These are phyloP conservation scores for Phaonia tiefii DNA, from an alignment of 2,888 invertebrate species.

Conservation along the genomic window DNA sequence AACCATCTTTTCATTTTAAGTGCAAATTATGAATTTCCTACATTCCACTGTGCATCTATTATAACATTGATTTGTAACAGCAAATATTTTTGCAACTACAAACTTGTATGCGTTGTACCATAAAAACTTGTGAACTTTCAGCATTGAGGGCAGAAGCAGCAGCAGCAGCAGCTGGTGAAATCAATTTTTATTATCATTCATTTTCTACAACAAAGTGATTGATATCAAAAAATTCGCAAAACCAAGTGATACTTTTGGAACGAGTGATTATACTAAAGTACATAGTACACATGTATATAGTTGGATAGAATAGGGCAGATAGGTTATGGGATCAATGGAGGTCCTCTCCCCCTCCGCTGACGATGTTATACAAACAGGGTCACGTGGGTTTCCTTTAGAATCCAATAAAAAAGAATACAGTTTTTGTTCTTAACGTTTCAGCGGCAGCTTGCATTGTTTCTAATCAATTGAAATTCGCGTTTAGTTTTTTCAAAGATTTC, in stretches of 20 bases:
- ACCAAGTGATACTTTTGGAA: constrained; percentile 4
- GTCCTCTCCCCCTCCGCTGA: too few species aligned
- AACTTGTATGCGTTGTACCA: constrained; percentile 38
- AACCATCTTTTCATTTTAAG: too few species aligned
- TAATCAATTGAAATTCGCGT: not conserved
- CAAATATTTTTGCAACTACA: constrained; percentile 39
- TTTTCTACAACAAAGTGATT: constrained; percentile 31
- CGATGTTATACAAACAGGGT: too few species aligned
- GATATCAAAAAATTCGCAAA: constrained; percentile 4
- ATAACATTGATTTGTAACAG: constrained; percentile 6
- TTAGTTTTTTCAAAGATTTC: not conserved
- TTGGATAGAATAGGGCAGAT: not conserved
- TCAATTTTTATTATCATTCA: constrained; percentile 54
- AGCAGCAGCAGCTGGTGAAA: constrained; percentile 52
- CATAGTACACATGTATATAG: too few species aligned
- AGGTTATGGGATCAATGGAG: not conserved
- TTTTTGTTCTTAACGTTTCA: too few species aligned
- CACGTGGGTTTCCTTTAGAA: constrained; percentile 10
- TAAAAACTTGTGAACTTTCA: constrained; percentile 49
- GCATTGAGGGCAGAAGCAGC: constrained; percentile 14
- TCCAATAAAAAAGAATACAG: not conserved
- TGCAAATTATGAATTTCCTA: too few species aligned
- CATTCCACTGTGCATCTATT: not conserved
- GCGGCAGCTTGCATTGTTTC: too few species aligned
- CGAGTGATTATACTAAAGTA: constrained; percentile 10